Evolutionary conservation across 64 coral and sea anemone species (phyloP).

Genomic region (Dendronephthya gigantea): DNA sequence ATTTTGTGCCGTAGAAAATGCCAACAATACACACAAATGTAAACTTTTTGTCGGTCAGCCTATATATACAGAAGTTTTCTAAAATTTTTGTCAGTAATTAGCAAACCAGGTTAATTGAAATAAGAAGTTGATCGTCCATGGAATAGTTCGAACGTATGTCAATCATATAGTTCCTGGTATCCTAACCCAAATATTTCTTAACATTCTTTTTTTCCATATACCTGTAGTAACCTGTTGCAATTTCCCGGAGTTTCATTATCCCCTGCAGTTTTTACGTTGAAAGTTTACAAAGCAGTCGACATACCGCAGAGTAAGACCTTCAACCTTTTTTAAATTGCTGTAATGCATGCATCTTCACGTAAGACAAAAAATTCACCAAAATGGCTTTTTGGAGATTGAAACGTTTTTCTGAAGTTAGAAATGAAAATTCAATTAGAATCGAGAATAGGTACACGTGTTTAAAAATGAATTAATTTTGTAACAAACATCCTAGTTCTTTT

Average conservation of each 20-base stretch:
- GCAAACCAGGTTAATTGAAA: neutral
- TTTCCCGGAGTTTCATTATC: slow-evolving; percentile 75
- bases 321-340: neutral
- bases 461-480: no score
- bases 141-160: no score
- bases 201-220: neutral
- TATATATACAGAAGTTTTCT: no score
- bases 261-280: slow-evolving; percentile 60
- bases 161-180: no score
- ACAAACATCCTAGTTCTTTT: no score
- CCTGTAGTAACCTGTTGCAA: slow-evolving; percentile 65
- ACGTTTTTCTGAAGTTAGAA: no score
- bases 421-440: neutral
- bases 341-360: neutral
- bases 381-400: no score
- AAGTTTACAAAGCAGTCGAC: slow-evolving; percentile 80
- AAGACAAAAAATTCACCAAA: no score
- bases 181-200: neutral
- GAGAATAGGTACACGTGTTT: neutral
- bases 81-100: neutral
- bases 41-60: no score
- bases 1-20: neutral
- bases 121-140: no score
- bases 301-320: slow-evolving; percentile 74
- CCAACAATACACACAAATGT: no score